These are phyloP conservation scores for Iselma pallidipennis DNA, from an alignment of 2,888 invertebrate species.

Conservation along the genomic window DNA sequence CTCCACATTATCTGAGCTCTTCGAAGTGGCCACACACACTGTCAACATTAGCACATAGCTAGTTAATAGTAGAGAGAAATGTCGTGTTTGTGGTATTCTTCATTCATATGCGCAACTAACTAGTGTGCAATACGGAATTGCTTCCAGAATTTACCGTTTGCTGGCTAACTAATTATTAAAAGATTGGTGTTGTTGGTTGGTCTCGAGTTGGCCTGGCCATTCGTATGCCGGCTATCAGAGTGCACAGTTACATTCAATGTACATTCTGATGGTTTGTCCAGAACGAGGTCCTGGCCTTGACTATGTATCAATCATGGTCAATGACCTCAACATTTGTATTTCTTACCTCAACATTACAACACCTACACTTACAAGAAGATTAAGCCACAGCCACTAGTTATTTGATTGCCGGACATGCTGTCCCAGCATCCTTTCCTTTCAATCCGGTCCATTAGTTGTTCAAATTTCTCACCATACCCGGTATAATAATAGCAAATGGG, in stretches of 20 bases:
- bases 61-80: conserved; percentile 26
- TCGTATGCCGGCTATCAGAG: conserved; percentile 41
- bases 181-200: conserved; percentile 38
- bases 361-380: conserved; percentile 31
- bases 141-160: conserved; percentile 54
- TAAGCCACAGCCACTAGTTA: not conserved
- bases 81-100: conserved; percentile 32
- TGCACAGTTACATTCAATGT: conserved; percentile 52
- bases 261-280: conserved; percentile 36
- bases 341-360: conserved; percentile 33
- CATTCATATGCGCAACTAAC: conserved; percentile 53
- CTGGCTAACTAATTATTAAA: conserved; percentile 39
- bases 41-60: conserved; percentile 42
- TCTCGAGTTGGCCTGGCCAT: conserved; percentile 43
- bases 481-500: too few species aligned
- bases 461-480: not conserved
- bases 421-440: too few species aligned
- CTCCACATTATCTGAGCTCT: conserved; percentile 37
- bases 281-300: conserved; percentile 45
- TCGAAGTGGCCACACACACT: conserved; percentile 37
- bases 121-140: conserved; percentile 52
- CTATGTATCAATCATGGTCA: conserved; percentile 45
- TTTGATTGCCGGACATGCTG: not conserved
- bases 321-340: conserved; percentile 45
- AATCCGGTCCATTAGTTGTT: not conserved